phyloP scores from a whole-genome alignment of 2,888 invertebrate genomes.

The Ennomos erosarius region DNA sequence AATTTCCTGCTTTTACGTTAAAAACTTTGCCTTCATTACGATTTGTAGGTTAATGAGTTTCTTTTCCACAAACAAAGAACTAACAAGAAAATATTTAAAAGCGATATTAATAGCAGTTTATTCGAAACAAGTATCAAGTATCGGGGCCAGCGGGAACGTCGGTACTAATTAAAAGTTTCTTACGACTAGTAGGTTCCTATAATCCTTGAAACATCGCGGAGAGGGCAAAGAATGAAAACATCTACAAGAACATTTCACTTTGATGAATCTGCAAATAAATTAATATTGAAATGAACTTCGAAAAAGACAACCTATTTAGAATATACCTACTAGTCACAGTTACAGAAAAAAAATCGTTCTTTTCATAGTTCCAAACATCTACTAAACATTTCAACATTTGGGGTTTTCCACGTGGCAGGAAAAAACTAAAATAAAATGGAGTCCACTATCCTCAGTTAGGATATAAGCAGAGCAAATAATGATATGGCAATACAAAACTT shows the following conservation, averaged over 20 bases:
- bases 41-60: too few relatives aligned
- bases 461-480: too few relatives aligned
- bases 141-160: slow-evolving; percentile 8
- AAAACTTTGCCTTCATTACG: too few relatives aligned
- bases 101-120: slow-evolving; percentile 15
- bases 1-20: too few relatives aligned
- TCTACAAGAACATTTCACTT: slow-evolving; percentile 5
- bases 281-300: slow-evolving; percentile 3
- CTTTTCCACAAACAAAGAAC: background rate
- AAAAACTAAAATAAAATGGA: too few relatives aligned
- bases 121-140: slow-evolving; percentile 23
- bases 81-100: slow-evolving; percentile 13
- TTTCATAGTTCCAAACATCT: background rate
- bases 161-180: slow-evolving; percentile 25
- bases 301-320: too few relatives aligned
- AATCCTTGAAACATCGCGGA: slow-evolving; percentile 5
- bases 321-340: too few relatives aligned
- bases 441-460: too few relatives aligned
- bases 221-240: slow-evolving; percentile 8
- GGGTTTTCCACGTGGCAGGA: too few relatives aligned
- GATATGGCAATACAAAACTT: too few relatives aligned
- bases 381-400: too few relatives aligned
- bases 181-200: slow-evolving; percentile 12
- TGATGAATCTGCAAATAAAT: slow-evolving; percentile 16
- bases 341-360: background rate